A percentile compares a stretch with the other conserved stretches of the same genome.
Conservation (phyloP, 2,797 vertebrate genomes). For the Peromyscus nudipes region DNA sequence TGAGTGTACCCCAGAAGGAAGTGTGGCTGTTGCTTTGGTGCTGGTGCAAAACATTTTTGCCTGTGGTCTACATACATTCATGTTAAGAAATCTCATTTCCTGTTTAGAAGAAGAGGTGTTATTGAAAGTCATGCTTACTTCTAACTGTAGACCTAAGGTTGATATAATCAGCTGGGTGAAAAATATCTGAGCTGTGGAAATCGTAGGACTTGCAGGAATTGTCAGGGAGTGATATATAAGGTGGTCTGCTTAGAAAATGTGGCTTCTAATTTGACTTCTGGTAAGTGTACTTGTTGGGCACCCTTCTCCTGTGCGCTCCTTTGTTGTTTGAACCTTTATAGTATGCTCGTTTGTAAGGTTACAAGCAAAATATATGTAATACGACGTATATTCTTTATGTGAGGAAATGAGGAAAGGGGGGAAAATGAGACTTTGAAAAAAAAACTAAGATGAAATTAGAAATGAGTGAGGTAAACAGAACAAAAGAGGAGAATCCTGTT, state of each 20-base stretch:
- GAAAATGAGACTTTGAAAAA: not conserved
- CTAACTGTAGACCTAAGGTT: not conserved
- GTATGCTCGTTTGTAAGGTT: constrained; percentile 22
- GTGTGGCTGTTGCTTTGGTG: not conserved
- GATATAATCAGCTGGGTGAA: not conserved
- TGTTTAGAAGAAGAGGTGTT: not conserved
- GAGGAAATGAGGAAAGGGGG: not conserved
- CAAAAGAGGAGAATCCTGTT: not conserved
- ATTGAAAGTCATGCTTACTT: constrained; percentile 21
- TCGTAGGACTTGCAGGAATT: constrained; percentile 27
- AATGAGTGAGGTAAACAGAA: not conserved
- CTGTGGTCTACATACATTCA: constrained; percentile 21
- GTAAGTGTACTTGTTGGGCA: constrained; percentile 24
- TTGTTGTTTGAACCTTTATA: not conserved
- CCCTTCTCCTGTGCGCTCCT: not conserved
- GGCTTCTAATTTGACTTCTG: not conserved
- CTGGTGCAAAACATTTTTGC: not conserved
- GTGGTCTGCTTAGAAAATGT: not conserved
- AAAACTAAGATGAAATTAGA: not conserved
- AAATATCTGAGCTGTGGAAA: not conserved
- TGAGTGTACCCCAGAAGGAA: not conserved
- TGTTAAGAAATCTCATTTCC: constrained; percentile 29
- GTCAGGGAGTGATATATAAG: not conserved
- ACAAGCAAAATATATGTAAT: constrained; percentile 6
- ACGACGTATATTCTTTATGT: not conserved